Evolutionary conservation across 2,113 vertebrate genomes (phyloP), one percentile per base, ranked within the genome.

Genomic region (Sapayoa aenigma): DNA sequence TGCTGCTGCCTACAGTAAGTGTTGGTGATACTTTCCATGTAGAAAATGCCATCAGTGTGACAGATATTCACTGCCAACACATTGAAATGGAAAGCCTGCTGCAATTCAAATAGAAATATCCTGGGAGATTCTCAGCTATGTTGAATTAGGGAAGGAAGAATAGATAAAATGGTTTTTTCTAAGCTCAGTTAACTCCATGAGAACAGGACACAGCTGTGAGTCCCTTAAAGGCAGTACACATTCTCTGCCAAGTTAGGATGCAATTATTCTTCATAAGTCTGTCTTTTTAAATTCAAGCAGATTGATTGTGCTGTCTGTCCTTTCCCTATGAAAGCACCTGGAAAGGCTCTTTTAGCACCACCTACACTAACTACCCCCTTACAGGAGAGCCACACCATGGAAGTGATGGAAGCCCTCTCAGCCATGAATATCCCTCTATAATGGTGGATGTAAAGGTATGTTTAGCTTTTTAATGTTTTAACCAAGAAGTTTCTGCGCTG

Each of bases 221-320:
- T 94, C 87, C 67, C 89, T 95, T 85, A 58, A 84, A 94, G 87
- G 91, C 81, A 85, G 59, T 28, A 83, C 87, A 87, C 33, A 33
- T 59, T 68, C 74, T 69, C 89, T 97, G 91, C 91, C 93, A 95
- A 95, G 58, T 76, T n/a, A 69, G 58, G 89, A 82, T 53, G 87
- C 87, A 96, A 93, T 91, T 87, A 92, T 83, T 94, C 81, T 82
- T 85, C 66, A 82, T 85, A 95, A 84, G 93, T 95, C 94, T 93
- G 81, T 87, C 91, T 82, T 93, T 95, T 93, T 91, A 94, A 96
- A 94, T 87, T 89, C 82, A 93, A 80, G 93, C 85, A 90, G 55
- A 96, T 95, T 42, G 59, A 94, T 91, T 87, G 68, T 42, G 75
- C 90, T 39, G 0, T 94, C 82, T 68, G 88, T 93, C 93, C 44